A percentile compares a stretch with the other conserved stretches of the same genome.
Evolutionary conservation across 1,140 invertebrate species (phyloP).

Genomic region (Drosophila insularis): DNA sequence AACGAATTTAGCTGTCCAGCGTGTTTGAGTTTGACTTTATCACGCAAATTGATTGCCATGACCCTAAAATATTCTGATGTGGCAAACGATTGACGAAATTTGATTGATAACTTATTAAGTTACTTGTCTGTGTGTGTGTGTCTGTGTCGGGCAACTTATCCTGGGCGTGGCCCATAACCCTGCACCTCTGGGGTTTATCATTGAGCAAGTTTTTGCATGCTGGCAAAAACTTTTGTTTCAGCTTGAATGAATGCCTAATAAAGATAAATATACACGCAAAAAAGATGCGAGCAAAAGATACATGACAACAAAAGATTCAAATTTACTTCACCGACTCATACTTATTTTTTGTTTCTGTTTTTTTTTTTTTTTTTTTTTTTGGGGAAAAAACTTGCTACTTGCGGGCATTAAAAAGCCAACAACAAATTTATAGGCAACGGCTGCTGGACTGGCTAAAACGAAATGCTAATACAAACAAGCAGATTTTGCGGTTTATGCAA

Average conservation of each 20-base stretch:
- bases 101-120: slow-evolving; percentile 80
- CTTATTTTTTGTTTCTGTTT: not conserved
- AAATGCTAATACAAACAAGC: slow-evolving; percentile 78
- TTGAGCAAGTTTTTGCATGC: slow-evolving; percentile 53
- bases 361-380: not conserved
- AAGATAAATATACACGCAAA: slow-evolving; percentile 68
- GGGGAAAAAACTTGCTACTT: slow-evolving; percentile 36
- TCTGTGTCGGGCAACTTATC: not conserved
- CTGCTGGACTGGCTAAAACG: slow-evolving; percentile 34
- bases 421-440: slow-evolving; percentile 63
- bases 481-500: slow-evolving; percentile 80
- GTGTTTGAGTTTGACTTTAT: slow-evolving; percentile 62
- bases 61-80: slow-evolving; percentile 48
- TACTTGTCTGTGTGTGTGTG: slow-evolving; percentile 32
- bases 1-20: slow-evolving; percentile 38
- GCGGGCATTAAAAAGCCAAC: slow-evolving; percentile 27
- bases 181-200: not conserved
- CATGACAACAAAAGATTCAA: slow-evolving; percentile 28
- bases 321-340: slow-evolving; percentile 6
- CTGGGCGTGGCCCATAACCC: slow-evolving; percentile 20
- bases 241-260: slow-evolving; percentile 74
- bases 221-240: slow-evolving; percentile 59
- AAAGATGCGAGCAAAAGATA: slow-evolving; percentile 15
- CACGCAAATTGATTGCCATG: slow-evolving; percentile 77
- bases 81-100: slow-evolving; percentile 71